Base-by-base conservation (phyloP, 64 coral and sea anemone genomes). In the Trachythela sp. region DNA sequence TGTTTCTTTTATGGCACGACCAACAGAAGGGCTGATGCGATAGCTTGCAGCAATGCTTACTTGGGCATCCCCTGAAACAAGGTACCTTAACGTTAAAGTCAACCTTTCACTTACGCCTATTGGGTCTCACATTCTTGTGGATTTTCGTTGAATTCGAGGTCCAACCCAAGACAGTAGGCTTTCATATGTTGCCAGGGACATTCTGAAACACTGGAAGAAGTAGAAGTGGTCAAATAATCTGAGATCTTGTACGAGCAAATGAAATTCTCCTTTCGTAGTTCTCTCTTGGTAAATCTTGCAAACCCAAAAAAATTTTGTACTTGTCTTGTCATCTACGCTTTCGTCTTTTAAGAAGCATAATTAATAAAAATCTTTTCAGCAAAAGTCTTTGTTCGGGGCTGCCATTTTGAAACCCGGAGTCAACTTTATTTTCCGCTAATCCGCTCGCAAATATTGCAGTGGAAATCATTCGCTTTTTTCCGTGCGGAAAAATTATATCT, bases 91-190 rank as follows among this genome's bases (percentile, higher is more conserved):
- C 3, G 59, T 68, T 4, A 68, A 3, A 68, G 4, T 6, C 3
- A 68, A 14, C 14, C 59, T 68, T 68, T 68, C 59, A 68, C 59
- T 68, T 6, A 14, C 59, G 4, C 59, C 59, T 68, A 68, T 68
- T 68, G 59, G 59, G 4, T 68, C 59, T 6, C 59, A 14, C 59
- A 68, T 68, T 68, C 59, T 68, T 68, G 59, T 68, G 3, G 59
- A 68, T 68, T 68, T 68, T 68, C 59, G 59, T 68, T 2, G 3
- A 14, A 68, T 68, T 68, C 3, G 14, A 68, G 59, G 59, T 2
- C 59, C 59, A 68, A 68, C 59, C 59, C 59, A 68, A 68, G 59
- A 68, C 59, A 68, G 59, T 68, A 68, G 59, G 4, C 14, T 68
- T 31, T 68, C 59, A 68, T 68, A 68, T 68, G 59, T 68, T 3